Percentiles rank a stretch among this genome's conserved stretches.
Conservation (phyloP, 64 coral and sea anemone species). For the Trachythela sp. region DNA sequence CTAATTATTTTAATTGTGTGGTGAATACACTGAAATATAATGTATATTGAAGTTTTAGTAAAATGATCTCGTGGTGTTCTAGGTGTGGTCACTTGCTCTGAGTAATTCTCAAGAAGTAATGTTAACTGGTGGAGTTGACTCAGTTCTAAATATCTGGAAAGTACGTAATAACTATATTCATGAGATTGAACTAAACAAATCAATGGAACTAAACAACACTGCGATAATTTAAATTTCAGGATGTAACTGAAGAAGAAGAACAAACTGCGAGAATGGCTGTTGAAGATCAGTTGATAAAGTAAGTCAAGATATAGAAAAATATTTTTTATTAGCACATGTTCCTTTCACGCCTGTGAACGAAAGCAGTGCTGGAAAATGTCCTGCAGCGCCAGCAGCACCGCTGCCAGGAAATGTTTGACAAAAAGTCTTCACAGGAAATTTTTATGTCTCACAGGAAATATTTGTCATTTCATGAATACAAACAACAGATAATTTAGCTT, state of each 20-base stretch:
- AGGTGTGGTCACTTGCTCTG: conserved; percentile 85
- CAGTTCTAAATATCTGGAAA: conserved; percentile 88
- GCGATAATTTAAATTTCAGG: conserved; percentile 24
- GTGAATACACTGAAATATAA: background rate
- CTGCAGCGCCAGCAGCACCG: too few relatives aligned
- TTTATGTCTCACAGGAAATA: too few relatives aligned
- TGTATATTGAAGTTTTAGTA: background rate
- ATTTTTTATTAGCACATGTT: background rate
- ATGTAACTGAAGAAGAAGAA: conserved; percentile 75
- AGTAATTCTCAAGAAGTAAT: conserved; percentile 56
- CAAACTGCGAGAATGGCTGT: conserved; percentile 45
- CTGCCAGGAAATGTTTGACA: too few relatives aligned
- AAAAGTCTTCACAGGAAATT: too few relatives aligned
- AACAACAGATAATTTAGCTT: too few relatives aligned
- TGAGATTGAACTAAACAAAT: background rate
- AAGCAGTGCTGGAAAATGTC: too few relatives aligned
- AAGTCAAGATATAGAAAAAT: background rate
- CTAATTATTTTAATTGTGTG: too few relatives aligned
- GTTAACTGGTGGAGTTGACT: conserved; percentile 76
- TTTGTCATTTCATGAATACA: too few relatives aligned
- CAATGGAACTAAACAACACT: background rate
- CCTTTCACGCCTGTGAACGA: too few relatives aligned
- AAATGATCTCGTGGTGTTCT: background rate
- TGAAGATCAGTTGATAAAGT: conserved; percentile 79
- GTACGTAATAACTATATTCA: conserved; percentile 20